phyloP scores from a whole-genome alignment of 1,140 invertebrate genomes.

The Archegozetes longisetosus region DNA sequence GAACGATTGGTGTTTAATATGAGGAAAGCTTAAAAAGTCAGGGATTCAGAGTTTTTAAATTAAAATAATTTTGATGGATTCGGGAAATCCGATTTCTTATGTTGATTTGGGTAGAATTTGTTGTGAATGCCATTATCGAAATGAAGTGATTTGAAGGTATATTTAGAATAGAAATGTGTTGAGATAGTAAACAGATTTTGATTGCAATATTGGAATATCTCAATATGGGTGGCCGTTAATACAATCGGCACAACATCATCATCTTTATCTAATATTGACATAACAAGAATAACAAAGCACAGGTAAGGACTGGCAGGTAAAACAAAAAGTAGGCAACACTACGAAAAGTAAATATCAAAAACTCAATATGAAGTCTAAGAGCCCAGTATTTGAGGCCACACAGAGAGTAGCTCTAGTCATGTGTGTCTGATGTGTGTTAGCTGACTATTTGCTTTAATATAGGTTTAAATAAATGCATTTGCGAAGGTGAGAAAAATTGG shows the following conservation, averaged over 20 bases:
- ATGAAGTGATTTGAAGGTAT: not conserved
- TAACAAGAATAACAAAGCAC: not conserved
- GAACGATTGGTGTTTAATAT: too few relatives aligned
- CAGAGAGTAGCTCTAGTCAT: not conserved
- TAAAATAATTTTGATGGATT: not conserved
- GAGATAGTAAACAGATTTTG: not conserved
- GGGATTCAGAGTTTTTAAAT: not conserved
- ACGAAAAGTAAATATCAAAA: not conserved
- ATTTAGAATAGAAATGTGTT: not conserved
- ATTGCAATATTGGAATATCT: not conserved
- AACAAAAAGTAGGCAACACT: not conserved
- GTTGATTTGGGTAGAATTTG: too few relatives aligned
- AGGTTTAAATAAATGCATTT: not conserved
- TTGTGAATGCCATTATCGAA: not conserved
- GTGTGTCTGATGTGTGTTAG: not conserved
- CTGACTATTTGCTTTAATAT: not conserved
- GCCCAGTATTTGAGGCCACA: not conserved
- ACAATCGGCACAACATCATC: not conserved
- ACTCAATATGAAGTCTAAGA: not conserved
- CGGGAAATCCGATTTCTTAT: too few relatives aligned
- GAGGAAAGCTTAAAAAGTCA: too few relatives aligned
- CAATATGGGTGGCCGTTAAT: not conserved
- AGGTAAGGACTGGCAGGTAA: not conserved
- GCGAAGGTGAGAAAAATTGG: not conserved
- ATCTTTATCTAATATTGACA: not conserved